Percentiles rank a stretch among this genome's conserved stretches.
These are phyloP conservation scores for Neoaliturus tenellus DNA, from an alignment of 2,888 invertebrate species.

Conservation along the genomic window DNA sequence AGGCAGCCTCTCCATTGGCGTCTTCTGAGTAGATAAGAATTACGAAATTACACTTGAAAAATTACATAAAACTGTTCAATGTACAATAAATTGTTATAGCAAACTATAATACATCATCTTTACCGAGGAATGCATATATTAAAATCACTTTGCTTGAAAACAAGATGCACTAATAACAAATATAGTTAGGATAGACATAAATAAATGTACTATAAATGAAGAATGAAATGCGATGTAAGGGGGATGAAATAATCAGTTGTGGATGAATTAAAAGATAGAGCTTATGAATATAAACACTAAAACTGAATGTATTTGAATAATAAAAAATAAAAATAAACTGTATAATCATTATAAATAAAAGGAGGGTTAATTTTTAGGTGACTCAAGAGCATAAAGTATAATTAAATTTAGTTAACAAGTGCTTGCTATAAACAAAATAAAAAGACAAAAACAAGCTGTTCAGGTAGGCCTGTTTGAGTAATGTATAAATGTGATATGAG, in stretches of 20 bases:
- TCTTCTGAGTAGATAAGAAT: neutral
- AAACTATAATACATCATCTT: conserved; percentile 22
- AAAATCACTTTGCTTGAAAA: neutral
- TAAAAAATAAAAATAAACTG: no score
- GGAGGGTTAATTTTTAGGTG: no score
- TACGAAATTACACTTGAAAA: neutral
- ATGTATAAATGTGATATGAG: neutral
- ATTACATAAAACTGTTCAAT: conserved; percentile 34
- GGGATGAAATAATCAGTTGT: neutral
- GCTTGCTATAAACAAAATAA: no score
- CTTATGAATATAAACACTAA: no score
- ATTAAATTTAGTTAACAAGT: no score
- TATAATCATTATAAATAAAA: no score
- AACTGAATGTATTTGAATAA: no score
- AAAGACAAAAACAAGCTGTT: no score
- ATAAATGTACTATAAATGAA: neutral
- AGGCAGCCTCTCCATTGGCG: neutral
- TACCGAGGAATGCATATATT: conserved; percentile 16
- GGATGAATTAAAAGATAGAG: neutral
- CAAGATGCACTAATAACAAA: neutral
- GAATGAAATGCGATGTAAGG: neutral
- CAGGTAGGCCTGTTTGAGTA: neutral
- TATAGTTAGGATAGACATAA: neutral
- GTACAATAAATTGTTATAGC: neutral
- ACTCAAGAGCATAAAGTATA: no score